phyloP scores from a whole-genome alignment of 2,888 invertebrate genomes.

The Drosophila limbata region DNA sequence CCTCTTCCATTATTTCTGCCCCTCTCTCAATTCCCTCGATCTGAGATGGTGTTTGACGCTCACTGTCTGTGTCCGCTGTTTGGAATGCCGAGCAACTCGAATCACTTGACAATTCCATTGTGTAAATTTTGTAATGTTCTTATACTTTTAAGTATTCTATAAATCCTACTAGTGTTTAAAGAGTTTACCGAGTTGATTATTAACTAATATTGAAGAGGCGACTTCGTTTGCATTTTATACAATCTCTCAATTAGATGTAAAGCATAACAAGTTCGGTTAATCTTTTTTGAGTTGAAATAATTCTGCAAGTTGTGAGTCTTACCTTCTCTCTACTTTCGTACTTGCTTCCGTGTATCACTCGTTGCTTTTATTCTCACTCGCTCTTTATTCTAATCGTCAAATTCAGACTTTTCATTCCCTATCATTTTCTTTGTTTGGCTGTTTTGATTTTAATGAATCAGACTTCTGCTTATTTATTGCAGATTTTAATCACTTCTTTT shows the following conservation, averaged over 20 bases:
- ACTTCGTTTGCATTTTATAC: constrained; percentile 7
- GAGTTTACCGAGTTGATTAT: background rate
- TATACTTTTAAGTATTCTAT: constrained; percentile 12
- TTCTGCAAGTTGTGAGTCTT: background rate
- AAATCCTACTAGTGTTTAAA: constrained; percentile 10
- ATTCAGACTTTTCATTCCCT: no score
- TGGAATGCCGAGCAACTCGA: constrained; percentile 22
- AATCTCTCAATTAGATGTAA: background rate
- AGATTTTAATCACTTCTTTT: no score
- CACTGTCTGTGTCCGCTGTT: constrained; percentile 27
- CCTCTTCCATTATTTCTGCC: constrained; percentile 31
- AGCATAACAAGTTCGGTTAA: background rate
- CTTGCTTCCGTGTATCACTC: background rate
- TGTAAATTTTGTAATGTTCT: constrained; percentile 22
- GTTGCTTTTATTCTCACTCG: background rate
- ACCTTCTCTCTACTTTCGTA: background rate
- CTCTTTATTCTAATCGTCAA: no score
- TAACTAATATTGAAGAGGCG: background rate
- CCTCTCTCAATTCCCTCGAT: background rate
- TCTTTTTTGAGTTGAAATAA: background rate
- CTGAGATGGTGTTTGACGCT: constrained; percentile 5
- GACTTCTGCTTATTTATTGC: no score
- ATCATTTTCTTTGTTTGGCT: background rate
- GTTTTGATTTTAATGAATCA: background rate
- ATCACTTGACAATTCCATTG: constrained; percentile 40